Base-by-base conservation (phyloP, 2,113 vertebrate species). In the Numida meleagris region DNA sequence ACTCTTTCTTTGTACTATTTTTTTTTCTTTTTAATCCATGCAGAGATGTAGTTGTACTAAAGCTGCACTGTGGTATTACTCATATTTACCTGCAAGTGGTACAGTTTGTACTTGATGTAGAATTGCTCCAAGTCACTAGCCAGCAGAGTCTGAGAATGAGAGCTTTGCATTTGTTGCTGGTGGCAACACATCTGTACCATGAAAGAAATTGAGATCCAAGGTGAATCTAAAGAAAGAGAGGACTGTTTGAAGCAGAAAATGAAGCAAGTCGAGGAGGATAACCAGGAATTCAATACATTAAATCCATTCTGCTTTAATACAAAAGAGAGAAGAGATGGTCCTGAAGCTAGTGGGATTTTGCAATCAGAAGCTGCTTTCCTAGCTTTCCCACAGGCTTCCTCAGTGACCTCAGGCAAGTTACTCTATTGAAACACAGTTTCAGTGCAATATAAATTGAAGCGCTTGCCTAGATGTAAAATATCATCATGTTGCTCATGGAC, bases 401-500 rank as follows among this genome's bases (percentile, higher is more conserved):
- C 59, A 27, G 67, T 57, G 87, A 80, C 89, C 61, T 93, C 88
- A 74, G 65, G 46, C 82, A 50, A 67, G 16, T 75, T 77, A 33
- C 68, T 78, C 72, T 55, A 2, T 55, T 68, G 62, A 88, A 86
- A 36, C 72, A 59, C 51, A 71, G 24, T 85, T 81, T 80, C 68
- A 92, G 92, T 96, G 88, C 91, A 95, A 94, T 95, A 94, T 61
- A 61, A 88, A 81, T 42, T 42, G 6, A 87, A 82, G 55, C 16
- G n/a, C 68, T 94, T 81, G 51, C 61, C 73, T 66, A 75, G 57
- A 45, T 72, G 73, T 77, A 40, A 74, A 67, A 71, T 50, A 51
- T 0, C 3, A 51, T 75, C 74, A 63, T 21, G 1, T 12, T 86
- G 40, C 79, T 74, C 46, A n/a, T 7, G 76, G 57, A 58, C 53